Conservation (phyloP, 2,797 vertebrate genomes). For the Dermochelys coriacea region DNA sequence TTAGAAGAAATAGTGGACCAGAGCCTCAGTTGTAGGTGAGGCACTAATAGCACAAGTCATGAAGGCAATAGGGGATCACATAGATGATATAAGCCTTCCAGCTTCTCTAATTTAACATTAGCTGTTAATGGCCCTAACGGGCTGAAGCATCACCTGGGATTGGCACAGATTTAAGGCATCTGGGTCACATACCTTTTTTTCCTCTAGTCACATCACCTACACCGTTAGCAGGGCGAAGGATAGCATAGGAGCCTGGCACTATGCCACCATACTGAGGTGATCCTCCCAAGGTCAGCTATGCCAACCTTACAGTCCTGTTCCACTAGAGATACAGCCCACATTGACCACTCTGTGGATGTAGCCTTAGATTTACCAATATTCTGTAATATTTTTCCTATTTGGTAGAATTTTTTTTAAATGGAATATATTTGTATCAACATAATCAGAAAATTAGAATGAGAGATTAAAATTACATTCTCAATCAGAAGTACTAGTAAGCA, state of each 20-base stretch:
- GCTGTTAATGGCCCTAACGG: not conserved
- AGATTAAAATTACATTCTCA: not conserved
- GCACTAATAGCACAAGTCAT: not conserved
- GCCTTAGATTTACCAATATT: not conserved
- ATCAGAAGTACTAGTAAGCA: not conserved
- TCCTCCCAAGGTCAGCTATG: not conserved
- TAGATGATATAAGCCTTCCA: not conserved
- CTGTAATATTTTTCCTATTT: not conserved
- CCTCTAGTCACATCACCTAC: not conserved
- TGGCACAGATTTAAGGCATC: not conserved
- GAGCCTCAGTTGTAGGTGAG: not conserved
- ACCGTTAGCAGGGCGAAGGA: not conserved
- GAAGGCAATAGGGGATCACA: not conserved
- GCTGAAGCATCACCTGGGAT: not conserved
- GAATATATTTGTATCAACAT: not conserved
- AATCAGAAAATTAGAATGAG: not conserved
- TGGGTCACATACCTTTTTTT: not conserved
- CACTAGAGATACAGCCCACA: not conserved
- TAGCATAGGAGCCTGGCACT: not conserved
- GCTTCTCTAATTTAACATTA: not conserved
- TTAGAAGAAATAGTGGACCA: not conserved
- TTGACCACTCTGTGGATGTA: not conserved
- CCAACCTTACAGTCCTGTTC: not conserved
- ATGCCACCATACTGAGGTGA: not conserved
- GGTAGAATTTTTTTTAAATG: not conserved